Base-by-base conservation (phyloP, 2,797 vertebrate genomes). In the Sylvia borin region DNA sequence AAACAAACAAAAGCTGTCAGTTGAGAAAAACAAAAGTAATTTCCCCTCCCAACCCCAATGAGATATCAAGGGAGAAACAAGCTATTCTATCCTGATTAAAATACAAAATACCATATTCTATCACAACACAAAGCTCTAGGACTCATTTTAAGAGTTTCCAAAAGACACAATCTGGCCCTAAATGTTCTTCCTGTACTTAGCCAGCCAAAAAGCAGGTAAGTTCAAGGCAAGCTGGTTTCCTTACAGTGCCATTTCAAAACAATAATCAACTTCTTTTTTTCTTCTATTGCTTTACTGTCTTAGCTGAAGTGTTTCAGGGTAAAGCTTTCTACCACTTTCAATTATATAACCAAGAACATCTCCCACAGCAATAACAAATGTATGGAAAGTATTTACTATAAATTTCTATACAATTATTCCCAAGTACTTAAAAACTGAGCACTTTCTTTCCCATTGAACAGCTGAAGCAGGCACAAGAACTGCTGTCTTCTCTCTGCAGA, bases 121-220 rank as follows among this genome's bases (percentile, higher is more conserved):
- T 24, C 26, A 38, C 0, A 16, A 57, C 24, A n/a, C 53, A 73
- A 70, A 92, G 45, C 32, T 74, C 40, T 26, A 36, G 15, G 19
- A 87, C 32, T 71, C 5, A 50, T 50, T 70, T 84, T 48, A 74
- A 74, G 62, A 61, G 34, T 51, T 88, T 78, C 36, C 85, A 61
- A 81, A 55, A 1, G 1, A 29, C 53, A 67, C 20, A 55, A 43
- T 34, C 5, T 22, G 29, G 20, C 40, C 3, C 2, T 62, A 75
- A 81, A 65, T 0, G 1, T 34, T 66, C 47, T 42, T 45, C 8
- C 1, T 0, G 0, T 6, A 57, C 26, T 20, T 31, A 95, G 24
- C 4, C n/a, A 84, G 38, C 6, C 54, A 62, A 72, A 85, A 70
- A 42, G 5, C 36, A 78, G 38, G 48, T 9, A 86, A 70, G 26